phyloP scores from a whole-genome alignment of 2,113 vertebrate species.

The Maylandia zebra region DNA sequence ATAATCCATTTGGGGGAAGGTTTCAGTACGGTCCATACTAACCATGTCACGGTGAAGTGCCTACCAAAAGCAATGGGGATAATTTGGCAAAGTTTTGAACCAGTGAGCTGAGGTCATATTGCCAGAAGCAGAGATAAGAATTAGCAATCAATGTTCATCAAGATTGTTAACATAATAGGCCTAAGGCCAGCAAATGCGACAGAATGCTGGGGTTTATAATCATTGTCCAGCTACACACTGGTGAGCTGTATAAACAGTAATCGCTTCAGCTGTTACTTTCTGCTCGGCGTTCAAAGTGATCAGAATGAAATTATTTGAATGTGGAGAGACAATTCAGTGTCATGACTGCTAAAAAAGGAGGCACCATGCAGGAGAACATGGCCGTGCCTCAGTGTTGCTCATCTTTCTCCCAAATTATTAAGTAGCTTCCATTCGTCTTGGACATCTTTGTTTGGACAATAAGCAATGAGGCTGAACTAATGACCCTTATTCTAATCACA shows the following conservation, averaged over 20 bases:
- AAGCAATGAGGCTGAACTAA: constrained; percentile 62
- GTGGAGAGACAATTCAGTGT: not conserved
- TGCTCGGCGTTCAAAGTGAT: not conserved
- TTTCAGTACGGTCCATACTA: constrained; percentile 72
- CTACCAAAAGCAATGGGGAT: constrained; percentile 52
- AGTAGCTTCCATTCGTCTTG: constrained; percentile 52
- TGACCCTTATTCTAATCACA: constrained; percentile 71
- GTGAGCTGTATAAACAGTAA: not conserved
- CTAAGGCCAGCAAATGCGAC: constrained; percentile 39
- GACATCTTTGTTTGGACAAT: constrained; percentile 68
- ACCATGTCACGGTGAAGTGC: constrained; percentile 54
- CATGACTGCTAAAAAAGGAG: not conserved
- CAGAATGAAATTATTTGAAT: not conserved
- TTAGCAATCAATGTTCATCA: constrained; percentile 64
- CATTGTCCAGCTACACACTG: not conserved
- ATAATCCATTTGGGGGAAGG: constrained; percentile 65
- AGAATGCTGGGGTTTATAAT: constrained; percentile 13
- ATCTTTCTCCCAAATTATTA: constrained; percentile 56
- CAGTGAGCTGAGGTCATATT: constrained; percentile 54
- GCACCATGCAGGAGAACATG: not conserved
- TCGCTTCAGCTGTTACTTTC: not conserved
- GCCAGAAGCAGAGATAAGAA: constrained; percentile 51
- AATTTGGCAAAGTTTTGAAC: constrained; percentile 60
- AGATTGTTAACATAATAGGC: constrained; percentile 51
- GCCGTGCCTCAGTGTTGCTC: not conserved